Percentiles rank a stretch among this genome's conserved stretches.
phyloP scores from a whole-genome alignment of 2,888 invertebrate genomes.

The Linyphia triangularis region DNA sequence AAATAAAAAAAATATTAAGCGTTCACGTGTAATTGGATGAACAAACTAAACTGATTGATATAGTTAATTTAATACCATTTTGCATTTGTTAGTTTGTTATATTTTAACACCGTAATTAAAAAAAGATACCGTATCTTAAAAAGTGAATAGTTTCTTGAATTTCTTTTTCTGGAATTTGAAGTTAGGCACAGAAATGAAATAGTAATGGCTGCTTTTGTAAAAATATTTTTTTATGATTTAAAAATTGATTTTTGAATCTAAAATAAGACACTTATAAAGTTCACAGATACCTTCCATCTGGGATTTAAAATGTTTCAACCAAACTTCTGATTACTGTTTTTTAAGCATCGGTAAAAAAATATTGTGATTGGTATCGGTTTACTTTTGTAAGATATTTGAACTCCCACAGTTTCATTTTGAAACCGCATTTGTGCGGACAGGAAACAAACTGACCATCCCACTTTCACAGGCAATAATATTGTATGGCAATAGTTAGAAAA shows the following conservation, averaged over 20 bases:
- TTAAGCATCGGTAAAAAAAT: conserved; percentile 55
- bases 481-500: conserved; percentile 23
- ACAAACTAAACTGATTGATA: too few relatives aligned
- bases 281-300: conserved; percentile 42
- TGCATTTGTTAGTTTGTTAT: too few relatives aligned
- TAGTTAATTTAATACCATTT: too few relatives aligned
- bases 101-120: too few relatives aligned
- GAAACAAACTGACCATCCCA: conserved; percentile 56
- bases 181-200: too few relatives aligned
- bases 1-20: too few relatives aligned
- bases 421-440: conserved; percentile 30
- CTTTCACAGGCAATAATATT: conserved; percentile 75
- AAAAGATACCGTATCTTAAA: too few relatives aligned
- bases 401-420: conserved; percentile 66
- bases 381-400: conserved; percentile 21
- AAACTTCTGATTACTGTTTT: conserved; percentile 66
- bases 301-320: conserved; percentile 48
- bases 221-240: too few relatives aligned
- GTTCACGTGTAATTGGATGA: too few relatives aligned
- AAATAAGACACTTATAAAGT: background rate
- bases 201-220: too few relatives aligned
- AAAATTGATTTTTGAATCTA: background rate
- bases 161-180: too few relatives aligned
- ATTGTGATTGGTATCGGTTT: conserved; percentile 52
- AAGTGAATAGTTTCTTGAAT: too few relatives aligned